Base-by-base conservation (phyloP, 37 sponge, comb jelly and placozoan genomes). In the Aphrocallistes beatrix region DNA sequence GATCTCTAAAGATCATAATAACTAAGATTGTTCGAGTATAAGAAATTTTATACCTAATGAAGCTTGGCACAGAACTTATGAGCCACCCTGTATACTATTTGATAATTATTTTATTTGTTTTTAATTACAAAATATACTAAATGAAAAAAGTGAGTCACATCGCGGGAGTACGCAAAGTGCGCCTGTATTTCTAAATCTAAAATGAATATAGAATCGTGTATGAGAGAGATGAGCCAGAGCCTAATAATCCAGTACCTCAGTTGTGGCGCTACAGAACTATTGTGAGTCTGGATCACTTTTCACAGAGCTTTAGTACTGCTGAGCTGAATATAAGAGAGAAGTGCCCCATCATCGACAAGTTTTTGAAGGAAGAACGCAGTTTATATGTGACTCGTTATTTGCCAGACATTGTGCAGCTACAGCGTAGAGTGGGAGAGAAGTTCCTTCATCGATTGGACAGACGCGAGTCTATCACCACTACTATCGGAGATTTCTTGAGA, bases 211-310 rank as follows among this genome's bases (percentile, higher is more conserved):
- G 75, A 60, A 60, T 60, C 34, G 75, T 60, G 34, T 60, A 60
- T 30, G 75, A 60, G 75, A 60, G 75, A 60, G 75, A 60, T 13
- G 32, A 60, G n/a, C 34, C 75, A 60, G 75, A 60, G n/a, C 75
- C 75, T 25, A 13, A 60, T 28, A 60, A 60, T 30, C 75, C 75
- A 1, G 10, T 60, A 13, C 75, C 75, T 60, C 75, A 60, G 6
- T 13, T 60, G 34, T 60, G 75, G 75, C 75, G 75, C 75, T 60
- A 60, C 75, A 60, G 75, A 13, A 60, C 75, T 60, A 60, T 60
- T 60, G 75, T 60, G 75, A 60, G 75, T 60, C 75, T 60, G 34
- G 75, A 60, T 19, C 75, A 60, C n/a, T 60, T 60, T 30, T 60
- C 75, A 25, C 75, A 60, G 75, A 60, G 75, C 75, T 60, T 60